phyloP scores from a whole-genome alignment of 2,797 vertebrate genomes.

The Pygocentrus nattereri region DNA sequence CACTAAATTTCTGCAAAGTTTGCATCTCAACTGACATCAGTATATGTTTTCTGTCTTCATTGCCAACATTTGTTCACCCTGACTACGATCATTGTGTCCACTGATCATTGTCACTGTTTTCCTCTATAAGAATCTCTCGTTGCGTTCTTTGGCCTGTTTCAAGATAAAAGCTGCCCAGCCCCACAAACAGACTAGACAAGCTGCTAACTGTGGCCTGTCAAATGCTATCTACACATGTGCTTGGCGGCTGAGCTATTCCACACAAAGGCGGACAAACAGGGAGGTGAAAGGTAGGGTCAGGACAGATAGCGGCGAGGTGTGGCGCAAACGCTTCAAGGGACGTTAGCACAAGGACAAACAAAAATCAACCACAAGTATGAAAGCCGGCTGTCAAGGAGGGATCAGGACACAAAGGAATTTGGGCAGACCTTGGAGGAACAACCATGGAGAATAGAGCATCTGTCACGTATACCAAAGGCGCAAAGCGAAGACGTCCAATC shows the following conservation, averaged over 20 bases:
- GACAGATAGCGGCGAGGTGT: conserved; percentile 76
- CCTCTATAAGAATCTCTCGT: conserved; percentile 18
- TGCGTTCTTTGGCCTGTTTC: conserved; percentile 40
- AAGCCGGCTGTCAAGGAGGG: conserved; percentile 67
- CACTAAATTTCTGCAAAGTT: no score
- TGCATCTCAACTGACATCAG: no score
- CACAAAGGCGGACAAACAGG: conserved; percentile 78
- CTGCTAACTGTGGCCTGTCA: conserved; percentile 68
- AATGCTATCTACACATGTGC: conserved; percentile 71
- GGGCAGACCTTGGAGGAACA: conserved; percentile 65
- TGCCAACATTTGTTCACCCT: neutral
- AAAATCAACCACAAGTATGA: conserved; percentile 65
- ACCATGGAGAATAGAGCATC: conserved; percentile 70
- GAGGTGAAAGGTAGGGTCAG: conserved; percentile 75
- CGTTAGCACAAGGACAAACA: conserved; percentile 70
- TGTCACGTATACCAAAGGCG: conserved; percentile 74
- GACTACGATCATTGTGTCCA: neutral
- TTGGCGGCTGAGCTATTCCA: conserved; percentile 69
- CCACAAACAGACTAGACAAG: conserved; percentile 76
- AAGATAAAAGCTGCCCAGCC: conserved; percentile 68
- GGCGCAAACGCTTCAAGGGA: conserved; percentile 67
- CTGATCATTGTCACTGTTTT: conserved; percentile 32
- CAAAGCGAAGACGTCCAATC: conserved; percentile 76
- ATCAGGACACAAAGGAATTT: conserved; percentile 71
- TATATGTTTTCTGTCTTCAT: neutral